Base-by-base conservation (phyloP, 2,888 invertebrate species). In the Luffia ferchaultella region DNA sequence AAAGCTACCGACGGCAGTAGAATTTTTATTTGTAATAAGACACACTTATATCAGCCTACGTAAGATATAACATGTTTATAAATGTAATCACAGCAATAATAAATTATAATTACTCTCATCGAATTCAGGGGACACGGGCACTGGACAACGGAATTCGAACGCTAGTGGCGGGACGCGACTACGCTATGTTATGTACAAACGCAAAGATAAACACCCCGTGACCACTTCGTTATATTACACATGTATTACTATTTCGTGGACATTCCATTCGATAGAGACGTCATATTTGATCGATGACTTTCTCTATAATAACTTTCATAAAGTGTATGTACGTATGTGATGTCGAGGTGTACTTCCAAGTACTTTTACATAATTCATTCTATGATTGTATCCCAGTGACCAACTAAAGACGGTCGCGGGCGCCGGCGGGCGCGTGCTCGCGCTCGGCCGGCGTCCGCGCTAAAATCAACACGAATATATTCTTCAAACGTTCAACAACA, bases 401-500 rank as follows among this genome's bases (percentile, higher is more conserved):
- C 16, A 16, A 19, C 30, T 47, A 20, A 47, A 19, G 54, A 54
- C 51, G 57, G 54, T 56, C 42, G 54, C 58, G 57, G 60, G 55
- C 55, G 62, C 54, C 59, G 55, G 62, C 66, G 58, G 60, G 47
- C 19, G 16, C 42, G 45, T 18, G 9, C 9, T 7, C 15, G 30
- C 42, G 20, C 49, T 20, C 51, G 53, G 53, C 48, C 45, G 45
- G 17, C 43, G 43, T 20, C 43, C 51, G 56, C 57, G 54, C 58
- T 62, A 71, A 72, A 63, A 71, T 75, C 76, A 80, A 82, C 80
- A 78, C 80, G 77, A 78, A 73, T 73, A 73, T 80, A 76, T 70
- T 70, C 74, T 80, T 73, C 72, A 67, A 83, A 82, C 83, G 73
- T 82, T 82, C 83, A 83, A 83, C 83, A 83, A 77, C 78, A 80